Base-by-base conservation (phyloP, 2,113 vertebrate species). In the Merops nubicus region DNA sequence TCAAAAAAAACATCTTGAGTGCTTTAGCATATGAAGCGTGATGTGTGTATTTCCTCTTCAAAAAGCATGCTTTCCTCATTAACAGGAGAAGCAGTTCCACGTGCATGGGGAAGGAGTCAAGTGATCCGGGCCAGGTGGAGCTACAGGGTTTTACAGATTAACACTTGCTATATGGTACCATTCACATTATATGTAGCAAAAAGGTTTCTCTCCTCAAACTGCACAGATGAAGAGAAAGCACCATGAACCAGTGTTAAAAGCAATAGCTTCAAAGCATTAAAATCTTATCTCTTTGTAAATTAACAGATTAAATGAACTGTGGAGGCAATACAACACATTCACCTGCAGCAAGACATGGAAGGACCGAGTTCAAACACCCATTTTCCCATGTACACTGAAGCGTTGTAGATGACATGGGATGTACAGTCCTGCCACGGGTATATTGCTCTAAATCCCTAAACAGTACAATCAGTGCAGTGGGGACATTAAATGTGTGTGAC, bases 1-100 rank as follows among this genome's bases (percentile, higher is more conserved):
- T 70, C 86, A 91, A 91, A 91, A 93, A 93, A 91, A 59, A 0
- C 50, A 87, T 78, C 51, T 81, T 92, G 76, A 92, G 60, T 75
- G 60, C 48, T 96, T 94, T 91, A 95, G 60, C 51, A 81, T 56
- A 50, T 81, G 86, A 75, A 81, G 51, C 1, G 0, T 51, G 47
- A 75, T 87, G 51, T 56, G 38, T 50, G 21, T 51, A 43, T 89
- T 96, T 96, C 43, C 73, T 74, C 29, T 81, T 73, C 86, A 89
- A 91, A 88, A 23, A 78, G 19, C 42, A 72, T 68, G 12, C 16
- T 86, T 92, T 96, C 80, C 23, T 86, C 51, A 78, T 78, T 81
- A 91, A 51, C 38, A 47, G 25, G 63, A 81, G 15, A 26, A 89
- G 23, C 4, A 78, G 64, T 78, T 84, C 38, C 47, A 89, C 20